These are phyloP conservation scores for Halesus radiatus DNA, from an alignment of 1,140 invertebrate genomes.

Conservation along the genomic window DNA sequence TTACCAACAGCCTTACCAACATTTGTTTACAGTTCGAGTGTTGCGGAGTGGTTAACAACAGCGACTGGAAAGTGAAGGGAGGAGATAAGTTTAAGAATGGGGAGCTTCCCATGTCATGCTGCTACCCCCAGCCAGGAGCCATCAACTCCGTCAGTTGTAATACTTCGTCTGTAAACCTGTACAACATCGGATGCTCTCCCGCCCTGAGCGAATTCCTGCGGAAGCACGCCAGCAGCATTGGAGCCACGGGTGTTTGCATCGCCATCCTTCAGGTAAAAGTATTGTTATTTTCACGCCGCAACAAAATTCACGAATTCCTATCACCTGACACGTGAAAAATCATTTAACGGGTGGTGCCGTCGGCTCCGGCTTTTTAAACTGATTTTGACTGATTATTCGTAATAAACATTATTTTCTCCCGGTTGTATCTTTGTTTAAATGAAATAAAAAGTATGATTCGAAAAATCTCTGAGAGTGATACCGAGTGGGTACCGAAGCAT, in stretches of 20 bases:
- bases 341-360: no score
- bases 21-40: slow-evolving; percentile 75
- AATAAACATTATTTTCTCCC: no score
- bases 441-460: no score
- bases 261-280: slow-evolving; percentile 80
- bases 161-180: slow-evolving; percentile 47
- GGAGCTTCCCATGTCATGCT: slow-evolving; percentile 74
- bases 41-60: slow-evolving; percentile 75
- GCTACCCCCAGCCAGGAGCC: slow-evolving; percentile 65
- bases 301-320: no score
- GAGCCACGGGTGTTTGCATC: slow-evolving; percentile 81
- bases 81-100: slow-evolving; percentile 14
- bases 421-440: no score
- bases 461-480: no score
- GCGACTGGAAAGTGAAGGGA: slow-evolving; percentile 73
- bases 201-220: slow-evolving; percentile 75
- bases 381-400: no score
- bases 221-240: slow-evolving; percentile 79
- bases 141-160: slow-evolving; percentile 66
- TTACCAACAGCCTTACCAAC: not conserved
- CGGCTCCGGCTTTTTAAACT: no score
- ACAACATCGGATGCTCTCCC: slow-evolving; percentile 72
- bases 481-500: no score
- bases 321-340: no score
- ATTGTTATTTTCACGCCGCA: no score